Percentiles rank a stretch among this genome's conserved stretches.
Evolutionary conservation across 2,888 invertebrate species (phyloP).

Genomic region (Chromoteleia sp.): DNA sequence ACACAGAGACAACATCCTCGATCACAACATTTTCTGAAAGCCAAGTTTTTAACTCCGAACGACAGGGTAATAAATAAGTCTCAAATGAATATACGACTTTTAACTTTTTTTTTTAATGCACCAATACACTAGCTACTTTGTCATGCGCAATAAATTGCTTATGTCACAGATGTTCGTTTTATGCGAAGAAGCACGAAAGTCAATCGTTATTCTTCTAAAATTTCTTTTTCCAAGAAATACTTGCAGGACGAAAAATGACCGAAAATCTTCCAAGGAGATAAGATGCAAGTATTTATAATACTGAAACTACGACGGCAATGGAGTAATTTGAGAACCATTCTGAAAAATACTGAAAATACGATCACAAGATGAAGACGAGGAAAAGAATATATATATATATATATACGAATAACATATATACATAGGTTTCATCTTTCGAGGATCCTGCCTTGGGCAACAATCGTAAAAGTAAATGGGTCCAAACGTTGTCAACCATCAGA

Average conservation of each 20-base stretch:
- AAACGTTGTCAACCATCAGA: conserved; percentile 23
- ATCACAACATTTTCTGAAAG: conserved; percentile 10
- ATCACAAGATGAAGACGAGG: conserved; percentile 3
- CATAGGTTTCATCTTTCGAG: conserved; percentile 40
- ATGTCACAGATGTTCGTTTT: conserved; percentile 22
- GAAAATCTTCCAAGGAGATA: conserved; percentile 40
- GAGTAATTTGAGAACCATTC: conserved; percentile 30
- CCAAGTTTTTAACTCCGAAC: conserved; percentile 25
- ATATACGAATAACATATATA: conserved; percentile 20
- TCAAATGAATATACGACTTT: conserved; percentile 16
- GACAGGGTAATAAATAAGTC: conserved; percentile 41
- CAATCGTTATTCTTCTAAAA: conserved; percentile 13
- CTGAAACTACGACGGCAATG: conserved; percentile 31
- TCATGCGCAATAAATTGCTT: conserved; percentile 32
- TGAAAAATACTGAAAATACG: conserved; percentile 31
- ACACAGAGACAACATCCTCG: conserved; percentile 16
- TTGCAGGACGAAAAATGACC: conserved; percentile 13
- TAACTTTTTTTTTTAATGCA: conserved; percentile 26
- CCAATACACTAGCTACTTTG: conserved; percentile 6
- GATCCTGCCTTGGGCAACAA: conserved; percentile 34
- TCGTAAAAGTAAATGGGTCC: conserved; percentile 36
- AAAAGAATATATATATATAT: conserved; percentile 2
- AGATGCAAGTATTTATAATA: conserved; percentile 32
- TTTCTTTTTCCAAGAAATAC: conserved; percentile 13
- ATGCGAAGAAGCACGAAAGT: conserved; percentile 11